These are phyloP conservation scores for Anastatus disparis DNA, from an alignment of 1,140 invertebrate genomes.

Conservation along the genomic window DNA sequence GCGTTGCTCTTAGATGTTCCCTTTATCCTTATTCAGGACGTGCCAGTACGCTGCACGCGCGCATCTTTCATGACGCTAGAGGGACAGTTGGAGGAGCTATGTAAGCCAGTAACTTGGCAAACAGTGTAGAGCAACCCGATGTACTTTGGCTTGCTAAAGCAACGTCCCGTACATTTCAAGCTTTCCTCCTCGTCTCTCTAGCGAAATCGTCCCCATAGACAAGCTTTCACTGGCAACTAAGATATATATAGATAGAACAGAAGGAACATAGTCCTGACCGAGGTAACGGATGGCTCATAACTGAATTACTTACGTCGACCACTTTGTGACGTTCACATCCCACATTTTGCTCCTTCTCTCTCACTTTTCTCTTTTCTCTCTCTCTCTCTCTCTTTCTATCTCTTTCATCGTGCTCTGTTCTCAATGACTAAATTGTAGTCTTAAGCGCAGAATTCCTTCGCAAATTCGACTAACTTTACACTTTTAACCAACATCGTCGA, in stretches of 20 bases:
- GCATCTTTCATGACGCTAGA: background rate
- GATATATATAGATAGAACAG: no score
- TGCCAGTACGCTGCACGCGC: background rate
- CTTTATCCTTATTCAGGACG: background rate
- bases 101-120: background rate
- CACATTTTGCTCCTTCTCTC: conserved; percentile 6
- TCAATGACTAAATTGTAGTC: background rate
- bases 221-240: no score
- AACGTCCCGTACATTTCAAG: no score
- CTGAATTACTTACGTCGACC: conserved; percentile 41
- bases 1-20: no score
- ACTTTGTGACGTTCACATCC: conserved; percentile 14
- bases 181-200: background rate
- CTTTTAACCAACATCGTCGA: no score
- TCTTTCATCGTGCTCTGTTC: background rate
- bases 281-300: conserved; percentile 48
- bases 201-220: conserved; percentile 14
- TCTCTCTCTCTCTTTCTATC: background rate
- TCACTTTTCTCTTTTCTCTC: background rate
- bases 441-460: no score
- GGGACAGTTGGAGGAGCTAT: background rate
- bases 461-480: no score
- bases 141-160: no score
- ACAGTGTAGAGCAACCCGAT: conserved; percentile 1
- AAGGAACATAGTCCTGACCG: conserved; percentile 32